Evolutionary conservation across 2,888 invertebrate species (phyloP).

Genomic region (Petrolisthes cinctipes): DNA sequence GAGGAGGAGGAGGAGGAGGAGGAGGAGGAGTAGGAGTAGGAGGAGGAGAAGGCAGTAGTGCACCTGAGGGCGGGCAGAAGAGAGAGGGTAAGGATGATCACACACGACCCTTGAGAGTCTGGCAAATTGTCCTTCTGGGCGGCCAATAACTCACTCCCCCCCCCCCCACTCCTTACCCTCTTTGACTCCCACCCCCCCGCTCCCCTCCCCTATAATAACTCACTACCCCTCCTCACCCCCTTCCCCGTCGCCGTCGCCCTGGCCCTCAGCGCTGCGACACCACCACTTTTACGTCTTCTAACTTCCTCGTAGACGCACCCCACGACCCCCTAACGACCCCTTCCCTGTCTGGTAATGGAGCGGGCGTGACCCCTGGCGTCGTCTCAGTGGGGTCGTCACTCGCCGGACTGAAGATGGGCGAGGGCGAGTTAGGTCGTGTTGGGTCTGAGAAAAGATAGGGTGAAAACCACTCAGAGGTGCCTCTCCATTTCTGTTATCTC

Average conservation of each 20-base stretch:
- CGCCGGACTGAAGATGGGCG: background rate
- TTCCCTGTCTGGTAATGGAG: background rate
- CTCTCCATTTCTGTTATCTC: too few relatives aligned
- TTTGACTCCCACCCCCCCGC: background rate
- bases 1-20: background rate
- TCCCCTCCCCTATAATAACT: background rate
- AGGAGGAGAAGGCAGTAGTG: too few relatives aligned
- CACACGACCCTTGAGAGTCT: too few relatives aligned
- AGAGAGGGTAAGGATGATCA: background rate
- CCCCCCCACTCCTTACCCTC: background rate
- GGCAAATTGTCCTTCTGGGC: too few relatives aligned
- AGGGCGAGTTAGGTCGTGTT: too few relatives aligned
- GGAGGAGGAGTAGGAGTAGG: background rate
- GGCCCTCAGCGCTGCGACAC: too few relatives aligned
- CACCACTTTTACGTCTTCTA: too few relatives aligned
- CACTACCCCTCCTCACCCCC: background rate
- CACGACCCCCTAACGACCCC: background rate
- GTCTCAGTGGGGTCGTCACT: constrained; percentile 6
- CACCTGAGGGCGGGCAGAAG: background rate
- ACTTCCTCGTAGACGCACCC: too few relatives aligned
- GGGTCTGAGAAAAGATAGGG: too few relatives aligned
- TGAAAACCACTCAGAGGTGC: too few relatives aligned
- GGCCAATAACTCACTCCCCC: background rate
- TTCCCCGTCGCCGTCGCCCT: background rate
- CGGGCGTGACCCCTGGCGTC: background rate